Percentiles rank a stretch among this genome's conserved stretches.
phyloP scores from a whole-genome alignment of 2,797 vertebrate genomes.

The Arremon aurantiirostris region DNA sequence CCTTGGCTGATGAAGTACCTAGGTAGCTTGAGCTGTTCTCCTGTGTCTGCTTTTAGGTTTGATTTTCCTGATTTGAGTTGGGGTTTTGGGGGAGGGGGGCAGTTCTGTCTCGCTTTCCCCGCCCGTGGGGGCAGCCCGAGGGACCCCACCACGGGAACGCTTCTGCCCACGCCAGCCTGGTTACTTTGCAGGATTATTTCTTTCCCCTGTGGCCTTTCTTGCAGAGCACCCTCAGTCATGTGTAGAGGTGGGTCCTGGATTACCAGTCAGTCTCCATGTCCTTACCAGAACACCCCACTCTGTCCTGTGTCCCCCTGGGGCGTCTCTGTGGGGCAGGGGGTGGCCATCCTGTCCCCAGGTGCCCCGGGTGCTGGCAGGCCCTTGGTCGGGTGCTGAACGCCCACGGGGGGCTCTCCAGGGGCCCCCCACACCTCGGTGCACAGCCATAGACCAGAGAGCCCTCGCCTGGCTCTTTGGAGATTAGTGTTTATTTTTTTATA shows the following conservation, averaged over 20 bases:
- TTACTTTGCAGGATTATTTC: slow-evolving; percentile 17
- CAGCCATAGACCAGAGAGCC: slow-evolving; percentile 31
- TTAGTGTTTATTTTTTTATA: slow-evolving; percentile 55
- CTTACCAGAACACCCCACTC: neutral
- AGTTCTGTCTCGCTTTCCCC: neutral
- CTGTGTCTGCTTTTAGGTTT: slow-evolving; percentile 31
- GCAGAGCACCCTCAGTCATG: neutral
- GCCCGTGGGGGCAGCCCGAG: neutral
- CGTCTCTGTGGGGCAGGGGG: neutral
- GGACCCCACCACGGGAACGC: neutral
- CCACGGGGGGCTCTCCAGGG: neutral
- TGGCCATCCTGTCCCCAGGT: neutral
- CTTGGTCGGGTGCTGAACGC: neutral
- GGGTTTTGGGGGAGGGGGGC: neutral
- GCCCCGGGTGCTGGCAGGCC: neutral
- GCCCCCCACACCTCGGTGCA: neutral
- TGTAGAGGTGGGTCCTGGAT: slow-evolving; percentile 33
- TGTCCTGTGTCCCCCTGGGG: neutral
- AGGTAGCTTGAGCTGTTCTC: slow-evolving; percentile 44
- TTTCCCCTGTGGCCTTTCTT: slow-evolving; percentile 56
- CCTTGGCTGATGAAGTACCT: slow-evolving; percentile 47
- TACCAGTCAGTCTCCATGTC: slow-evolving; percentile 20
- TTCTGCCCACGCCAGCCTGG: neutral
- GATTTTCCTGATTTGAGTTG: slow-evolving; percentile 30
- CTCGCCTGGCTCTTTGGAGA: neutral